phyloP scores from a whole-genome alignment of 2,797 vertebrate genomes.

The Xerus rutilus region DNA sequence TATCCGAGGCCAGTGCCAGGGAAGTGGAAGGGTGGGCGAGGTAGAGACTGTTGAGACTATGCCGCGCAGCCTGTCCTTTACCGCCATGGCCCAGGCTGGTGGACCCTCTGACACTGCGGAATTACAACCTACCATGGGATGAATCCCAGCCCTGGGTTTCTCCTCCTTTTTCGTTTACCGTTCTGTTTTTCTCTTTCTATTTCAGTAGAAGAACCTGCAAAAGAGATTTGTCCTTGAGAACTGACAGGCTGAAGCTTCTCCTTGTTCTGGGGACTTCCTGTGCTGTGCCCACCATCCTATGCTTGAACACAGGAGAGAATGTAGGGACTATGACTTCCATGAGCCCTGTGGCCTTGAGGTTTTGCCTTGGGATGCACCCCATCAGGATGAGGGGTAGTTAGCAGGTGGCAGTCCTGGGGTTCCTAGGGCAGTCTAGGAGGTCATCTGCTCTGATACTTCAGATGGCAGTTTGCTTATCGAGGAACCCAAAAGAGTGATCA shows the following conservation, averaged over 20 bases:
- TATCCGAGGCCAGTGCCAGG: neutral
- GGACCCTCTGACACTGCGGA: neutral
- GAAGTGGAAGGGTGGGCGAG: too few relatives aligned
- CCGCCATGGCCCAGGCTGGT: too few relatives aligned
- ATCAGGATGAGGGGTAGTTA: neutral
- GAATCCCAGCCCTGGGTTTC: neutral
- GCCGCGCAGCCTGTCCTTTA: too few relatives aligned
- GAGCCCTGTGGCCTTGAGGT: neutral
- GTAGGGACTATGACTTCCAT: neutral
- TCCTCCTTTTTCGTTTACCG: neutral
- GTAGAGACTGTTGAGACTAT: too few relatives aligned
- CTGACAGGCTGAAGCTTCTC: neutral
- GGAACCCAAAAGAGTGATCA: neutral
- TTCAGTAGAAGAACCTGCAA: neutral
- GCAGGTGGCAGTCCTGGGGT: neutral
- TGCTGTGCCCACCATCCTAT: neutral
- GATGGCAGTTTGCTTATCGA: neutral
- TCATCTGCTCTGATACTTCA: neutral
- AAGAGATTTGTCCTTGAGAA: neutral
- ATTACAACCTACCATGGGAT: neutral
- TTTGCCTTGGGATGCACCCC: neutral
- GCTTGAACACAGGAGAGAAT: neutral
- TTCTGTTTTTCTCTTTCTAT: neutral
- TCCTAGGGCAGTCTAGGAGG: neutral
- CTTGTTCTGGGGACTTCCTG: neutral